Evolutionary conservation across 2,113 vertebrate species (phyloP).

Genomic region (Scomber colias): DNA sequence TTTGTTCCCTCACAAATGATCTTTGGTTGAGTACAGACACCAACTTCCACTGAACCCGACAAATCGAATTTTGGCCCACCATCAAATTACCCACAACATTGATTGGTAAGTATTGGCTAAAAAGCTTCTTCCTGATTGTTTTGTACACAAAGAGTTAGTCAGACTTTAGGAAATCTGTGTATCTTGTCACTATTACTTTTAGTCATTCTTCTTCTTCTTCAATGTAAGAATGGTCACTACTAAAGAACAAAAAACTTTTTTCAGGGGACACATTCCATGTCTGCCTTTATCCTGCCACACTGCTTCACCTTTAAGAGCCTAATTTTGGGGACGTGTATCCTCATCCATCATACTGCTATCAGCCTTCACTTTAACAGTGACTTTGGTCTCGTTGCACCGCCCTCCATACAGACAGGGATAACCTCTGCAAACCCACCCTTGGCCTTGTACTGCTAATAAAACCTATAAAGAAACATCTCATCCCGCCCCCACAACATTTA

Average conservation of each 20-base stretch:
- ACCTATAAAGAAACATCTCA: conserved; percentile 40
- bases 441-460: conserved; percentile 61
- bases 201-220: too few relatives aligned
- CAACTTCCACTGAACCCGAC: too few relatives aligned
- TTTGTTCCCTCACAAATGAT: too few relatives aligned
- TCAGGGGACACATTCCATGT: not conserved
- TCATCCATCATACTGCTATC: conserved; percentile 84
- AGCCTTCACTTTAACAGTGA: conserved; percentile 68
- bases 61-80: too few relatives aligned
- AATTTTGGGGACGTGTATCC: conserved; percentile 46
- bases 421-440: conserved; percentile 63
- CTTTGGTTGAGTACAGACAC: too few relatives aligned
- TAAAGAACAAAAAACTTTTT: not conserved
- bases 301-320: conserved; percentile 30
- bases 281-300: conserved; percentile 1
- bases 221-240: too few relatives aligned
- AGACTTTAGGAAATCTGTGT: too few relatives aligned
- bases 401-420: conserved; percentile 69
- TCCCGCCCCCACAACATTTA: conserved; percentile 43
- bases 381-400: conserved; percentile 54
- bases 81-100: too few relatives aligned
- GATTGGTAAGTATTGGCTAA: too few relatives aligned
- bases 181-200: too few relatives aligned
- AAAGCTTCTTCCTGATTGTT: too few relatives aligned
- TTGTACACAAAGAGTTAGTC: too few relatives aligned